Evolutionary conservation across 2,113 vertebrate species (phyloP).

Genomic region (Clarias macrocephalus): DNA sequence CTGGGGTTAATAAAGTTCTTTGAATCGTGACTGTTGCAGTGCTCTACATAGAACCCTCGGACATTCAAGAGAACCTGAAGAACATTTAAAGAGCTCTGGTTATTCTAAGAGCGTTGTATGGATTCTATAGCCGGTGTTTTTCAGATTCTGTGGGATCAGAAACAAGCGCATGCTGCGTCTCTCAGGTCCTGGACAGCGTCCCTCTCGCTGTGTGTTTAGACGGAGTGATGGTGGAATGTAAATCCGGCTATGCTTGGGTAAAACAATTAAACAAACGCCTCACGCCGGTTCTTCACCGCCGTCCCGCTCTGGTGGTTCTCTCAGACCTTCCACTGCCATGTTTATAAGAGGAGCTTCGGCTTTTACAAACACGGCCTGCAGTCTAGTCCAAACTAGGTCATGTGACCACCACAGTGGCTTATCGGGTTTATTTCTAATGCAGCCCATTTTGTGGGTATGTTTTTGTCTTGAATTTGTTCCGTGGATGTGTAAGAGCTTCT

Average conservation of each 20-base stretch:
- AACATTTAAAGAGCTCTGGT: not conserved
- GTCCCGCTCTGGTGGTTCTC: not conserved
- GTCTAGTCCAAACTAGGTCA: not conserved
- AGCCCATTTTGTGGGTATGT: too few species aligned
- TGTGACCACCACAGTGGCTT: not conserved
- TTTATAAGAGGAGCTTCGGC: conserved; percentile 17
- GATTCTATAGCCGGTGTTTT: not conserved
- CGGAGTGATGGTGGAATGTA: conserved; percentile 4
- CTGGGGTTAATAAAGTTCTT: too few species aligned
- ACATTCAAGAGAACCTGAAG: not conserved
- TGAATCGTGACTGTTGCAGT: not conserved
- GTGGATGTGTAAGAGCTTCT: not conserved
- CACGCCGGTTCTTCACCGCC: too few species aligned
- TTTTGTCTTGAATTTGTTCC: not conserved
- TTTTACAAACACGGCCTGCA: not conserved
- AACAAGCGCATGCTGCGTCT: not conserved
- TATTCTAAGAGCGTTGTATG: not conserved
- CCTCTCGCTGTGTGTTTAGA: not conserved
- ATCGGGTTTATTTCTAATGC: not conserved
- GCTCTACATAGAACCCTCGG: not conserved
- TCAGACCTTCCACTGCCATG: conserved; percentile 9
- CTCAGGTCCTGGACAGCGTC: not conserved
- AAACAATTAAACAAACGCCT: not conserved
- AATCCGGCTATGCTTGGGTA: not conserved
- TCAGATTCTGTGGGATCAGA: not conserved